These are phyloP conservation scores for Venusia cambrica DNA, from an alignment of 2,888 invertebrate genomes.

Conservation along the genomic window DNA sequence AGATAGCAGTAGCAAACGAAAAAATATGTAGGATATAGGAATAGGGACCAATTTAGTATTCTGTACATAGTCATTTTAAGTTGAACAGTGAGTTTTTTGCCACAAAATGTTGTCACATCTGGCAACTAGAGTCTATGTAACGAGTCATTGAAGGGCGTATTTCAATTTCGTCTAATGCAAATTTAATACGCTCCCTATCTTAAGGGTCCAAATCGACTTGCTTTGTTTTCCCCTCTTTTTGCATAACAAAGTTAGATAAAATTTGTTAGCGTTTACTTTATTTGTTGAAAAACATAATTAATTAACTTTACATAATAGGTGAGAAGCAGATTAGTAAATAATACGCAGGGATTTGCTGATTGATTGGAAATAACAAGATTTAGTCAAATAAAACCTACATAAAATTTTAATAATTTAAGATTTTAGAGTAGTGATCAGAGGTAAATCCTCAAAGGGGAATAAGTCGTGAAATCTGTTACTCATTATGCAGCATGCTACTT, in stretches of 20 bases:
- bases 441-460: too few relatives aligned
- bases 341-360: too few relatives aligned
- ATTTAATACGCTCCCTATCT: slow-evolving; percentile 74
- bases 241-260: slow-evolving; percentile 7
- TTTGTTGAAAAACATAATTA: slow-evolving; percentile 6
- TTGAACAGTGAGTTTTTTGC: slow-evolving; percentile 1
- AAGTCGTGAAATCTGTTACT: too few relatives aligned
- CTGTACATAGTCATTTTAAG: neutral
- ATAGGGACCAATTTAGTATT: slow-evolving; percentile 4
- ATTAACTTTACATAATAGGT: slow-evolving; percentile 1
- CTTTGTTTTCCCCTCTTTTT: slow-evolving; percentile 61
- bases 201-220: slow-evolving; percentile 67
- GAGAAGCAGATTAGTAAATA: too few relatives aligned
- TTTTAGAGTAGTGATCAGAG: too few relatives aligned
- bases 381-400: too few relatives aligned
- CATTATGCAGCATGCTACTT: too few relatives aligned
- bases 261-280: slow-evolving; percentile 12
- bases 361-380: too few relatives aligned
- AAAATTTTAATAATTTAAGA: too few relatives aligned
- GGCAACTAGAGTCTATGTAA: slow-evolving; percentile 40
- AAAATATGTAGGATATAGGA: too few relatives aligned
- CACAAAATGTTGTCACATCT: neutral
- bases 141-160: slow-evolving; percentile 75
- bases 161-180: slow-evolving; percentile 80
- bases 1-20: too few relatives aligned